These are phyloP conservation scores for Aeoliscus strigatus DNA, from an alignment of 2,797 vertebrate genomes.

Conservation along the genomic window DNA sequence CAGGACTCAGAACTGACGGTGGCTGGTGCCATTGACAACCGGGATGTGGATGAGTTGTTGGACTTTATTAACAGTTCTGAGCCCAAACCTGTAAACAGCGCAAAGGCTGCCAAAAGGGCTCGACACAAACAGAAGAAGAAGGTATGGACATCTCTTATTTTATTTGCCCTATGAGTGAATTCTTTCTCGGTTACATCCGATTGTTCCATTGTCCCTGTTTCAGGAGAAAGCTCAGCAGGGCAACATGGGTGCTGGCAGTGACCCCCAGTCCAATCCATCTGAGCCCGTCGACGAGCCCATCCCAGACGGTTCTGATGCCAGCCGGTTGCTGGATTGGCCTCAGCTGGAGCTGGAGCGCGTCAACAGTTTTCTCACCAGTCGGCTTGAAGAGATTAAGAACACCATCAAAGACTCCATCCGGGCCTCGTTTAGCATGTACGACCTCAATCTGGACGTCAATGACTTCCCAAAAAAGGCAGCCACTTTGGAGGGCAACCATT, in stretches of 20 bases:
- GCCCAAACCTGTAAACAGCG: slow-evolving; percentile 92
- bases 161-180: no score
- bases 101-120: slow-evolving; percentile 95
- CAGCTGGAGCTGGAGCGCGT: slow-evolving; percentile 92
- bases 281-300: slow-evolving; percentile 62
- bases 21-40: slow-evolving; percentile 81
- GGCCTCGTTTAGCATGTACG: slow-evolving; percentile 93
- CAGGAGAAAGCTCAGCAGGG: slow-evolving; percentile 86
- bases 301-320: slow-evolving; percentile 68
- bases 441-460: slow-evolving; percentile 93
- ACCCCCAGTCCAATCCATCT: slow-evolving; percentile 56
- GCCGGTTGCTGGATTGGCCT: slow-evolving; percentile 88
- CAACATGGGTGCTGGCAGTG: slow-evolving; percentile 59
- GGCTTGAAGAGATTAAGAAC: slow-evolving; percentile 96
- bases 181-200: not conserved
- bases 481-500: slow-evolving; percentile 86
- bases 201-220: slow-evolving; percentile 6
- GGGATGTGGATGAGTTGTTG: slow-evolving; percentile 92
- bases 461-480: slow-evolving; percentile 94
- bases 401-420: slow-evolving; percentile 97
- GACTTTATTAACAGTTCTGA: slow-evolving; percentile 98
- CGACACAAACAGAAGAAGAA: slow-evolving; percentile 99
- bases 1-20: slow-evolving; percentile 84
- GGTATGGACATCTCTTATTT: slow-evolving; percentile 65
- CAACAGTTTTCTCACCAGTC: slow-evolving; percentile 95